Percentiles rank a stretch among this genome's conserved stretches.
phyloP scores from a whole-genome alignment of 2,113 vertebrate genomes.

The Fukomys damarensis region DNA sequence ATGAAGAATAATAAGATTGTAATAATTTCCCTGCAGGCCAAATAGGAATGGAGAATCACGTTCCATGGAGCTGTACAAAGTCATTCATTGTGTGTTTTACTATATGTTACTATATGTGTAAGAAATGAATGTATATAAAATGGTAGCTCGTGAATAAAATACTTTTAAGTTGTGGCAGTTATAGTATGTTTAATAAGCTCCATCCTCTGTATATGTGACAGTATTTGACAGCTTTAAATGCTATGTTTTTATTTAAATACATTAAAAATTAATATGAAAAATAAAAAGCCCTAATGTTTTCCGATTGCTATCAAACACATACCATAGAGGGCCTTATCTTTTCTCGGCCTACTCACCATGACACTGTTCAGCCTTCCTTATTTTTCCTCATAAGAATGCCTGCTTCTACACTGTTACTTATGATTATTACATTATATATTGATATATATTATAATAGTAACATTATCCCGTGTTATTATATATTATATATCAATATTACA shows the following conservation, averaged over 20 bases:
- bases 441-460: no score
- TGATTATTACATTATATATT: no score
- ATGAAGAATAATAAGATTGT: not conserved
- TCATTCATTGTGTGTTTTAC: conserved; percentile 41
- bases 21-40: not conserved
- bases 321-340: not conserved
- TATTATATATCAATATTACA: no score
- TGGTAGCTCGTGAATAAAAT: conserved; percentile 61
- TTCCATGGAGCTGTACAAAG: not conserved
- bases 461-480: no score
- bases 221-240: conserved; percentile 5
- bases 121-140: conserved; percentile 28
- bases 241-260: conserved; percentile 25
- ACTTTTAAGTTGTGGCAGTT: conserved; percentile 68
- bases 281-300: conserved; percentile 5
- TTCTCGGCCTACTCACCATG: not conserved
- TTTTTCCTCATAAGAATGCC: not conserved
- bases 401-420: not conserved
- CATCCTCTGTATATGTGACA: not conserved
- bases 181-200: not conserved
- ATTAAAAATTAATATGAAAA: conserved; percentile 57
- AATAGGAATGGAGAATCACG: not conserved
- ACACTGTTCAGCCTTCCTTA: not conserved
- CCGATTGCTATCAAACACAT: not conserved
- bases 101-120: conserved; percentile 1